These are phyloP conservation scores for Scolopax bukidnonensis DNA, from an alignment of 2,797 vertebrate genomes.

Conservation along the genomic window DNA sequence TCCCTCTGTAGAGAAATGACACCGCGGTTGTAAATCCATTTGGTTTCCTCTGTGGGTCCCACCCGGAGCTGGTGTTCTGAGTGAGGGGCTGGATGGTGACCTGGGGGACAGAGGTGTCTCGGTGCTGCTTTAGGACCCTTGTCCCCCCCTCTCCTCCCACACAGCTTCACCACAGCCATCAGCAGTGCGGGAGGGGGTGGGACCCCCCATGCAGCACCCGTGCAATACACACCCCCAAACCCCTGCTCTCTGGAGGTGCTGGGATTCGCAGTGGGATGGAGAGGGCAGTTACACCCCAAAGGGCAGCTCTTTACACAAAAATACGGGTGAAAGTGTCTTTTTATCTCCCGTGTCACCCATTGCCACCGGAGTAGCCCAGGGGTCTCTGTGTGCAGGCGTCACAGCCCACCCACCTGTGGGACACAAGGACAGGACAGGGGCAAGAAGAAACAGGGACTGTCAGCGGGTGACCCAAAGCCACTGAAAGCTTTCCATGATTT, in stretches of 20 bases:
- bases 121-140: background rate
- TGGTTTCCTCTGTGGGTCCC: background rate
- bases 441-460: background rate
- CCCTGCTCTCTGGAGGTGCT: accelerated
- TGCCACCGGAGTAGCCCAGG: background rate
- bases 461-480: accelerated
- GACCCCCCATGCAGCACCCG: accelerated
- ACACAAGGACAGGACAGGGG: accelerated
- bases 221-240: accelerated
- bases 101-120: background rate
- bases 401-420: background rate
- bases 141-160: background rate
- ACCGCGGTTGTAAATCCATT: background rate
- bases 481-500: background rate
- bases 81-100: background rate
- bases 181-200: accelerated
- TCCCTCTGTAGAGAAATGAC: background rate
- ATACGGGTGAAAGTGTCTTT: background rate
- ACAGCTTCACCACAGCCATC: accelerated
- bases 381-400: accelerated
- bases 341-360: accelerated
- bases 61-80: background rate
- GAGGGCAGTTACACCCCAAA: background rate
- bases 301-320: background rate
- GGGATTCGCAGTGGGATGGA: accelerated